phyloP scores from a whole-genome alignment of 2,113 vertebrate genomes.

The Castor canadensis region DNA sequence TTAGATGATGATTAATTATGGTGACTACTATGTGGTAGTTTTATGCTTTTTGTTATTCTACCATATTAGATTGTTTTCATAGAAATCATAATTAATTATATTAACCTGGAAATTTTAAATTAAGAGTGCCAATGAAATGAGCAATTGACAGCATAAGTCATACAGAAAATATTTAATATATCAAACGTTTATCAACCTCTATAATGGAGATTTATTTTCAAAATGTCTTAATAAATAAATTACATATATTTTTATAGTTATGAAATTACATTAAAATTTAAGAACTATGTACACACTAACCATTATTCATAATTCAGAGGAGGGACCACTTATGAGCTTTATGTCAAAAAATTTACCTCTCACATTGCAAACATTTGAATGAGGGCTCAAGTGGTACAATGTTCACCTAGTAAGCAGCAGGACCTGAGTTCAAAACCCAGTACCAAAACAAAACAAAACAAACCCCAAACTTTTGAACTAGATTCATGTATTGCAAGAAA shows the following conservation, averaged over 20 bases:
- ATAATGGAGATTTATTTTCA: not conserved
- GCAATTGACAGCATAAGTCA: not conserved
- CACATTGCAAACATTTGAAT: no score
- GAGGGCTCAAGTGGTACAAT: no score
- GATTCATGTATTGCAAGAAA: not conserved
- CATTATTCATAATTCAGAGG: not conserved
- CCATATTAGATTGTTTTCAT: not conserved
- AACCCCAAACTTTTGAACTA: no score
- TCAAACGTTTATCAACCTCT: not conserved
- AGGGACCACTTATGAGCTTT: not conserved
- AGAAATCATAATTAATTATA: slow-evolving; percentile 9
- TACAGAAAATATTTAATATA: not conserved
- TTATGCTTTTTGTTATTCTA: not conserved
- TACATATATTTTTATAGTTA: not conserved
- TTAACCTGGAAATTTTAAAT: not conserved
- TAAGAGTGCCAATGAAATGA: not conserved
- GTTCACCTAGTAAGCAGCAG: no score
- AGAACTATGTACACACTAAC: not conserved
- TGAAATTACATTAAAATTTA: not conserved
- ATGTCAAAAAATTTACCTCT: no score
- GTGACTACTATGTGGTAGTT: not conserved
- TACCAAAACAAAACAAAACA: no score
- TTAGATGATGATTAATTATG: not conserved
- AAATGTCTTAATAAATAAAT: slow-evolving; percentile 9
- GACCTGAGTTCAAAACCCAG: no score